Conservation (phyloP, 64 coral and sea anemone genomes). For the Anthopleura sola region DNA sequence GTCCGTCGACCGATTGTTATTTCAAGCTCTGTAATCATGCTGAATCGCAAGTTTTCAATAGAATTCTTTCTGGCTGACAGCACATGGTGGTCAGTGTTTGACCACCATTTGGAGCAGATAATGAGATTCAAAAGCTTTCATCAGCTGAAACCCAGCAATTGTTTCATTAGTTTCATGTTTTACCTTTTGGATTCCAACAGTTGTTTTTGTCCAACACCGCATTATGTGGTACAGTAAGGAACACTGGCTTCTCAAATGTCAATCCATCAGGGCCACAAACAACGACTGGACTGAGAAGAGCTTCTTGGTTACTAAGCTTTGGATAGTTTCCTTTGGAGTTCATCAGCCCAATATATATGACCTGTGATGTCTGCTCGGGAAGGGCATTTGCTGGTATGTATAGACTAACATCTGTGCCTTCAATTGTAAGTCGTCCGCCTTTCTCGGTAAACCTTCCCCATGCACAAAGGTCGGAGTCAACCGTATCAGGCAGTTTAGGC, state of each 20-base stretch:
- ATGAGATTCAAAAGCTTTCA: background rate
- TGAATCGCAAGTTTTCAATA: no score
- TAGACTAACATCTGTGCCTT: slow-evolving; percentile 56
- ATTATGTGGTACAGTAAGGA: slow-evolving; percentile 71
- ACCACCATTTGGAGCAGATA: no score
- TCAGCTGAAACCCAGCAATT: background rate
- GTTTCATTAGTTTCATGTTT: background rate
- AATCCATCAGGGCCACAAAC: slow-evolving; percentile 79
- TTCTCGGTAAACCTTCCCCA: slow-evolving; percentile 70
- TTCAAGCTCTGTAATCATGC: no score
- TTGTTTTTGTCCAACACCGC: slow-evolving; percentile 43
- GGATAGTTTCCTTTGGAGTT: slow-evolving; percentile 61
- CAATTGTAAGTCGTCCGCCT: slow-evolving; percentile 65
- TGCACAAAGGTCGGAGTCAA: slow-evolving; percentile 48
- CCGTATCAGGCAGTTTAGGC: slow-evolving; percentile 48
- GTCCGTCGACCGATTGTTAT: no score
- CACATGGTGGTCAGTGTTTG: background rate
- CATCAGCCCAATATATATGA: slow-evolving; percentile 66
- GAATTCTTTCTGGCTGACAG: background rate
- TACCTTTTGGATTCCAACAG: slow-evolving; percentile 65
- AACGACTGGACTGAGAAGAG: slow-evolving; percentile 76
- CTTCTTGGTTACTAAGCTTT: slow-evolving; percentile 24
- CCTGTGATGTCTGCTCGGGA: slow-evolving; percentile 46
- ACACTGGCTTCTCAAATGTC: slow-evolving; percentile 68
- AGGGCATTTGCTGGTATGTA: slow-evolving; percentile 58